A percentile compares a stretch with the other conserved stretches of the same genome.
phyloP scores from a whole-genome alignment of 1,140 invertebrate species.

The Heliconius eleuchia region DNA sequence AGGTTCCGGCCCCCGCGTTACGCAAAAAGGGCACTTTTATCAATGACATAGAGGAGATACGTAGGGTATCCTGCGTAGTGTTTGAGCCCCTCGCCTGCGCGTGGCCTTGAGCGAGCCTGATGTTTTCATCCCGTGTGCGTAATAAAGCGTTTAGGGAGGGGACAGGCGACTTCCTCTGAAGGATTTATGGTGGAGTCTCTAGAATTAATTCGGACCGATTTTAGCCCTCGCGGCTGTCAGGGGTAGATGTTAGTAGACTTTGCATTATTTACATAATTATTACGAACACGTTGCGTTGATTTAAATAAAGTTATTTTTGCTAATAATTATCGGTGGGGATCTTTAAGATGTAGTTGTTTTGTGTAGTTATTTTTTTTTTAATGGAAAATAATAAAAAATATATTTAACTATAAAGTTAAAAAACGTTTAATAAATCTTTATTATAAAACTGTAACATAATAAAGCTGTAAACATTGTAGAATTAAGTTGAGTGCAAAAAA shows the following conservation, averaged over 20 bases:
- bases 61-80: constrained; percentile 43
- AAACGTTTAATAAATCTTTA: constrained; percentile 1
- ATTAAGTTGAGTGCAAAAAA: neutral
- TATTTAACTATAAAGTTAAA: neutral
- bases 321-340: neutral
- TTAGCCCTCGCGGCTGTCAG: constrained; percentile 48
- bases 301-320: constrained; percentile 27
- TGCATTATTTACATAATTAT: constrained; percentile 47
- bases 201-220: constrained; percentile 73
- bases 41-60: constrained; percentile 72
- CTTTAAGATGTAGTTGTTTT: neutral
- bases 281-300: constrained; percentile 25
- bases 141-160: constrained; percentile 78
- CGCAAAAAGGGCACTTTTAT: constrained; percentile 75
- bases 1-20: constrained; percentile 53
- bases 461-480: neutral
- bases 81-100: constrained; percentile 49
- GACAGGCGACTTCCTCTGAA: constrained; percentile 70
- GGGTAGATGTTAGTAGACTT: constrained; percentile 44
- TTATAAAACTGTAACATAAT: constrained; percentile 7
- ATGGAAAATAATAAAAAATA: neutral
- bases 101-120: constrained; percentile 76
- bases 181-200: constrained; percentile 74
- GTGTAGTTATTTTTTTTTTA: neutral
- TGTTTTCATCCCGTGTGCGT: constrained; percentile 78